A percentile compares a stretch with the other conserved stretches of the same genome.
phyloP scores from a whole-genome alignment of 2,113 vertebrate genomes.

The Osmerus mordax region DNA sequence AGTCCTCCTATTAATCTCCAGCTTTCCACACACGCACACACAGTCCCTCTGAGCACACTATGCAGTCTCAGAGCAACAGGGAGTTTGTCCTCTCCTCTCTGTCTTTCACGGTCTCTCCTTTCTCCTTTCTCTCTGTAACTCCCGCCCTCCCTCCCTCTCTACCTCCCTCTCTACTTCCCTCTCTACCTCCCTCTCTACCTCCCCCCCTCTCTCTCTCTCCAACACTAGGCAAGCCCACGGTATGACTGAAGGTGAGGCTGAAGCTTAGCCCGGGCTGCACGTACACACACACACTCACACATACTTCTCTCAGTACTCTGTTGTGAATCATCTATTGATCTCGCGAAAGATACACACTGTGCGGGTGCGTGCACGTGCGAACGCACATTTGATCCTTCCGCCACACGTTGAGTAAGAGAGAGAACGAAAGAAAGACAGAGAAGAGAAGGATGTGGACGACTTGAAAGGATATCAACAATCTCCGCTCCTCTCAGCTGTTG shows the following conservation, averaged over 20 bases:
- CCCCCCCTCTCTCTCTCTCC: no score
- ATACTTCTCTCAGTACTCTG: background rate
- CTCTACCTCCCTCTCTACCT: no score
- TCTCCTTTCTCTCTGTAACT: background rate
- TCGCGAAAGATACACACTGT: conserved; percentile 3
- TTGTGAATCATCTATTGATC: conserved; percentile 26
- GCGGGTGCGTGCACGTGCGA: background rate
- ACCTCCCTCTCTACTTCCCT: background rate
- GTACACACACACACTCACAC: conserved; percentile 2
- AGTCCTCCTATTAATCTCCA: background rate
- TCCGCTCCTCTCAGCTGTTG: background rate
- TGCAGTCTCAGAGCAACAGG: background rate
- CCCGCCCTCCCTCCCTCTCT: conserved; percentile 11
- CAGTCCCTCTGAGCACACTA: background rate
- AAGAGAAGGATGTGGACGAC: background rate
- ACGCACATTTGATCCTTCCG: background rate
- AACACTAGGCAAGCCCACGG: no score
- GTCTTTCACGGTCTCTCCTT: background rate
- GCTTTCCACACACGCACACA: no score
- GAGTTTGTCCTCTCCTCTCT: conserved; percentile 1
- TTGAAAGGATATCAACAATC: background rate
- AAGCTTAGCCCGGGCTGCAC: background rate
- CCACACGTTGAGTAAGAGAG: no score
- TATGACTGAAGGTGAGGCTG: no score
- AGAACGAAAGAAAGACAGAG: background rate